Percentiles rank a stretch among this genome's conserved stretches.
phyloP scores from a whole-genome alignment of 2,888 invertebrate genomes.

The Frankliniella intonsa region DNA sequence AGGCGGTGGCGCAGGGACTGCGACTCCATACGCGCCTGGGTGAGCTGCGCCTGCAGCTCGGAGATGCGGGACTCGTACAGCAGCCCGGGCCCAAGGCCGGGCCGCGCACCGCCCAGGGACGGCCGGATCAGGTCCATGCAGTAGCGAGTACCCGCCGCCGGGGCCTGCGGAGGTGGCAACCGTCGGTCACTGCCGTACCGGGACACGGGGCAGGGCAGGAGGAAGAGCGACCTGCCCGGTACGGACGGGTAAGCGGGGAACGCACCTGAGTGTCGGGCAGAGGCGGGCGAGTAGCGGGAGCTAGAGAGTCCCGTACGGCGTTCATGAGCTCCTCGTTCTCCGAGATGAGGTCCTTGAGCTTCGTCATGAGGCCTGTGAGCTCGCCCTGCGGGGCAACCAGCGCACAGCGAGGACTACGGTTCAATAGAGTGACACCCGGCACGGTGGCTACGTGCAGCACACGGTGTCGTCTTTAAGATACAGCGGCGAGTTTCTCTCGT shows the following conservation, averaged over 20 bases:
- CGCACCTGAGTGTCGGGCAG: slow-evolving; percentile 52
- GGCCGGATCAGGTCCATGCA: slow-evolving; percentile 15
- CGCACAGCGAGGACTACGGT: slow-evolving; percentile 19
- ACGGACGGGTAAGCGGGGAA: neutral
- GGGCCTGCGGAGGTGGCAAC: slow-evolving; percentile 39
- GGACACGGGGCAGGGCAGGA: slow-evolving; percentile 43
- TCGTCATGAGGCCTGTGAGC: slow-evolving; percentile 67
- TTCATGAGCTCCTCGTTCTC: slow-evolving; percentile 67
- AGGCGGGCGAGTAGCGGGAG: slow-evolving; percentile 49
- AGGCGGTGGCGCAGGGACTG: slow-evolving; percentile 17
- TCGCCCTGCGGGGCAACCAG: slow-evolving; percentile 46
- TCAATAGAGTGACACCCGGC: neutral
- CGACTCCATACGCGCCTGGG: slow-evolving; percentile 67
- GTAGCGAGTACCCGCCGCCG: slow-evolving; percentile 4
- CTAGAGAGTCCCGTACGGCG: slow-evolving; percentile 40
- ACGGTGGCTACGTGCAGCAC: too few species aligned
- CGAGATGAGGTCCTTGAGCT: slow-evolving; percentile 79
- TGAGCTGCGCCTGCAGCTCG: slow-evolving; percentile 76
- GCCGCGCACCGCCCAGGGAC: neutral
- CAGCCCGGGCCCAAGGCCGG: slow-evolving; percentile 56
- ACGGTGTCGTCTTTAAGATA: too few species aligned
- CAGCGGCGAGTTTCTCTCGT: too few species aligned
- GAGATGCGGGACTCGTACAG: slow-evolving; percentile 80
- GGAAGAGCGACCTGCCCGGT: neutral
- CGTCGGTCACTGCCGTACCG: slow-evolving; percentile 41